Base-by-base conservation (phyloP, 2,888 invertebrate genomes). In the Chouioia cunea region DNA sequence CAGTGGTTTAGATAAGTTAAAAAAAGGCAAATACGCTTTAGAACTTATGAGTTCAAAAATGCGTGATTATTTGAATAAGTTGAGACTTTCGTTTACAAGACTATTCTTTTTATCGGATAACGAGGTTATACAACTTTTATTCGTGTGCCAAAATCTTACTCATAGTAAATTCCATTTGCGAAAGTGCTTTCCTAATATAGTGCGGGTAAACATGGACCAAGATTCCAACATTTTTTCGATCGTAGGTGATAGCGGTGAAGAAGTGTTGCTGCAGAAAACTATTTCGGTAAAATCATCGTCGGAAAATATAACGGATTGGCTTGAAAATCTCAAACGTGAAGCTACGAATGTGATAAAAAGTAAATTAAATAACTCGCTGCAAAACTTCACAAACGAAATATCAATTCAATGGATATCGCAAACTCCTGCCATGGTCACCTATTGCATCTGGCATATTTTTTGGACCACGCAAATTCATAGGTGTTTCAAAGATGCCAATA, bases 71-170 rank as follows among this genome's bases (percentile, higher is more conserved):
- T 85, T 93, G 70, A 90, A 92, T 79, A 88, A 89, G 80, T 91
- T 92, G 77, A 86, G 91, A 70, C 82, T 90, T 14, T 89, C 87
- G 78, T 93, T 93, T 80, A 90, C 92, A 15, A 90, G 93, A 76
- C 91, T 94, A 79, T 93, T 93, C 85, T 93, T 93, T 79, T 83
- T 93, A 65, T 92, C 93, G 0, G 92, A 93, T 81, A 90, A 91
- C 76, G 93, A 93, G 83, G 88, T 93, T 84, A 85, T 93, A 62
- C 90, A 91, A 78, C 91, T 93, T 74, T 84, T 94, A 23, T 92
- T 93, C 0, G 91, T 92, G 83, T 90, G 90, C 1, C 90, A 89
- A 79, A 89, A 91, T 80, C 89, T 89, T 0, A 76, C 87, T 14
- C 86, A 89, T 59, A 90, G 91, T 4, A 89, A 90, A 76, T 89